These are phyloP conservation scores for Cavia aperea DNA, from an alignment of 2,113 vertebrate species.

Conservation along the genomic window DNA sequence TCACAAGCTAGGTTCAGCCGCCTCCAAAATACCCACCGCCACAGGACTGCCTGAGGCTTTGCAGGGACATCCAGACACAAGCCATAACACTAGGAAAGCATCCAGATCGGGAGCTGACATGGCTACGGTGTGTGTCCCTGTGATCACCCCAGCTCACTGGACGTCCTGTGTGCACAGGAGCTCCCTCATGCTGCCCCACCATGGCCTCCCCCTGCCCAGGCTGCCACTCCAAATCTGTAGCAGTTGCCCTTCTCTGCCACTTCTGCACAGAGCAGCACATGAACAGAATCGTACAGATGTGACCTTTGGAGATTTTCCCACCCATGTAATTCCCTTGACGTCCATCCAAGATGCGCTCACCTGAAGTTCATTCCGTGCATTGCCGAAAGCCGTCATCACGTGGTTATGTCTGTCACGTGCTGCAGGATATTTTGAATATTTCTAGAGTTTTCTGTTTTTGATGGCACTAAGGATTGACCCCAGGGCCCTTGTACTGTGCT, in stretches of 20 bases:
- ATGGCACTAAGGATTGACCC: neutral
- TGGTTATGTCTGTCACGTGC: neutral
- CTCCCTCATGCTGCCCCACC: neutral
- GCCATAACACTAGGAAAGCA: neutral
- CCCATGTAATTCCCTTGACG: neutral
- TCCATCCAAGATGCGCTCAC: neutral
- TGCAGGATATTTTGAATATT: neutral
- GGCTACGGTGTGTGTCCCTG: neutral
- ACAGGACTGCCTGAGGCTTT: neutral
- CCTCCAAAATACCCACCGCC: neutral
- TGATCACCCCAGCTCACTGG: neutral
- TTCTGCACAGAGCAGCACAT: neutral
- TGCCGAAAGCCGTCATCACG: neutral
- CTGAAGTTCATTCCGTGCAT: neutral
- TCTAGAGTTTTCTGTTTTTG: neutral
- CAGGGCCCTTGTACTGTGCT: neutral
- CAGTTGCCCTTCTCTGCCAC: neutral
- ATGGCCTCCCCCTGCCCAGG: neutral
- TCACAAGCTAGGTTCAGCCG: no score
- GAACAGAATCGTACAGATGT: neutral
- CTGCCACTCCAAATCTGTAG: neutral
- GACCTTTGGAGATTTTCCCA: neutral
- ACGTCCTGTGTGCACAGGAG: neutral
- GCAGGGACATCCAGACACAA: neutral
- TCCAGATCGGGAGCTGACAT: neutral